Evolutionary conservation across 2,797 vertebrate species (phyloP).

Genomic region (Poecilia velifera): DNA sequence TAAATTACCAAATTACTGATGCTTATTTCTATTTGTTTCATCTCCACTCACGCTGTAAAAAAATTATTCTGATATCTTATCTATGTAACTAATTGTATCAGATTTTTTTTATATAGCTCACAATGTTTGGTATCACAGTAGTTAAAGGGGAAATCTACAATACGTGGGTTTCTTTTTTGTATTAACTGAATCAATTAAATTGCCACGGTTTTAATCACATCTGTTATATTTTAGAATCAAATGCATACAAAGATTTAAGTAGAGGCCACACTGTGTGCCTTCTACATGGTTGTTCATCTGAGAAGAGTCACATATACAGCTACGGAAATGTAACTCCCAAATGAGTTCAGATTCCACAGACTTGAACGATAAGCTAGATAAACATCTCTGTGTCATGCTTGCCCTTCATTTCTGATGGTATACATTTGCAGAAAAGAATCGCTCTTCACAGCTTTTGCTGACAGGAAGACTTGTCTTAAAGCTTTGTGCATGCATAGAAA

Average conservation of each 20-base stretch:
- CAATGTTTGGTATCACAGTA: not conserved
- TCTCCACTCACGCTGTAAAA: not conserved
- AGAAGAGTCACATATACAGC: not conserved
- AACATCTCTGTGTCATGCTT: not conserved
- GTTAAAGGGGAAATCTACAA: not conserved
- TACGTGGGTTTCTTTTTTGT: not conserved
- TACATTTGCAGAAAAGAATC: not conserved
- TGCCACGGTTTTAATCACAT: not conserved
- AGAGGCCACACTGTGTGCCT: not conserved
- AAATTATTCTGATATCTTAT: not conserved
- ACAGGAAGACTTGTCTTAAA: not conserved
- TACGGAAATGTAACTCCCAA: not conserved
- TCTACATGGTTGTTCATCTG: not conserved
- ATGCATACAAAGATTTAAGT: not conserved
- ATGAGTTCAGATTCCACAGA: not conserved
- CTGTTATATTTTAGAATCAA: not conserved
- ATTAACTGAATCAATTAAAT: not conserved
- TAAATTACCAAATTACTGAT: not conserved
- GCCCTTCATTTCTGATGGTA: slow-evolving; percentile 1
- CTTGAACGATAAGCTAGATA: not conserved
- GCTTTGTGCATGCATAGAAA: not conserved
- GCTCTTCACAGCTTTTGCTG: not conserved
- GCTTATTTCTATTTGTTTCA: not conserved
- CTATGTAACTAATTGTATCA: not conserved
- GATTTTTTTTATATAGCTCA: not conserved